phyloP scores from a whole-genome alignment of 1,140 invertebrate genomes.

The Wasmannia auropunctata region DNA sequence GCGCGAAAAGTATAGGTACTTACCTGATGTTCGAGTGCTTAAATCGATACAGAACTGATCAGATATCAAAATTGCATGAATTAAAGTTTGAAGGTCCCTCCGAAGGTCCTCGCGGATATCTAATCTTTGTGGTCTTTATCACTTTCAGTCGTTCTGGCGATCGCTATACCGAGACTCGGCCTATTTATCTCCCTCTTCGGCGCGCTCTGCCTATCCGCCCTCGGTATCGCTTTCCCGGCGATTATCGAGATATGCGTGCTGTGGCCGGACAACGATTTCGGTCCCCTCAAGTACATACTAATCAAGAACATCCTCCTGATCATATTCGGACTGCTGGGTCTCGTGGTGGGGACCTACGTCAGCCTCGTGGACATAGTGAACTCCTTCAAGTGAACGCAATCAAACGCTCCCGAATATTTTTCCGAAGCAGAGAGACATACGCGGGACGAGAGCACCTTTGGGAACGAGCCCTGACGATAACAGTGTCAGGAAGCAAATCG shows the following conservation, averaged over 20 bases:
- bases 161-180: conserved; percentile 91
- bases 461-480: not conserved
- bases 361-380: conserved; percentile 88
- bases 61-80: not conserved
- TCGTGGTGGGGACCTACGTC: conserved; percentile 90
- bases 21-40: not conserved
- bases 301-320: conserved; percentile 88
- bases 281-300: conserved; percentile 83
- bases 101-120: conserved; percentile 9
- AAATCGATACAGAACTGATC: not conserved
- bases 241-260: conserved; percentile 90
- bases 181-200: conserved; percentile 95
- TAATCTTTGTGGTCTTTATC: conserved; percentile 59
- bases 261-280: conserved; percentile 85
- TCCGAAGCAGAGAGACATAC: not conserved
- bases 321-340: conserved; percentile 88
- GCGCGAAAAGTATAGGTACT: not conserved
- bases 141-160: conserved; percentile 89
- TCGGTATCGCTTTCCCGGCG: conserved; percentile 94
- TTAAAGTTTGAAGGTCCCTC: conserved; percentile 57
- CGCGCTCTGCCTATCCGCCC: conserved; percentile 91
- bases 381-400: conserved; percentile 69
- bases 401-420: not conserved
- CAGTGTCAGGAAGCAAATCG: not conserved
- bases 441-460: not conserved